Base-by-base conservation (phyloP, 2,888 invertebrate species). In the Stenodera caucasica region DNA sequence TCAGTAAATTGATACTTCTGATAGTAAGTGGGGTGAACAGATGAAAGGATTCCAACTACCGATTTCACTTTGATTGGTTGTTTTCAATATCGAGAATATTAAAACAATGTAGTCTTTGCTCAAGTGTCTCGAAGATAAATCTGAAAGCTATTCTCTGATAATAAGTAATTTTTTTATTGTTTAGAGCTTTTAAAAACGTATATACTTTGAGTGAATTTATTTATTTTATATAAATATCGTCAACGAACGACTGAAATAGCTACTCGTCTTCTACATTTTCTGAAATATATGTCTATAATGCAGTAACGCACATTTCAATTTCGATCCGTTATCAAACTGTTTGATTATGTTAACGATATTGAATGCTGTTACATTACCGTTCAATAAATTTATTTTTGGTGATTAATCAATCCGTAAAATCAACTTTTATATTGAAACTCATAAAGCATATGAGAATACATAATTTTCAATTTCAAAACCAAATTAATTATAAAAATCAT, bases 271-370 rank as follows among this genome's bases (percentile, higher is more conserved):
- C 21, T n/a, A n/a, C 6, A 45, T 45, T 45, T 23, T 9, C 2
- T 45, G 23, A 45, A 37, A 45, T 23, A 23, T n/a, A 2, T 23
- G 6, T 23, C 23, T 12, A 23, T 23, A 45, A 45, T 45, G 6
- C 23, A 45, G n/a, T 45, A 23, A 45, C n/a, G 45, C 23, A 21
- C 45, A 45, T 45, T 45, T 23, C 45, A 45, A 45, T 45, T 23
- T 23, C n/a, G 23, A 23, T 45, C 21, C 12, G 1, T 2, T 6
- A 40, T 45, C 45, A 23, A 45, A 12, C 21, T 23, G 5, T 45
- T 45, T 45, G 21, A 45, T 21, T 45, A 45, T 21, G 21, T 12
- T 45, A 45, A 45, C 45, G 21, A 21, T 45, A 21, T 45, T 21
- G 18, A 21, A 21, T 23, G 12, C 26, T 26, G 2, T 45, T 21